phyloP scores from a whole-genome alignment of 2,797 vertebrate genomes.

The Heterohyrax brucei region DNA sequence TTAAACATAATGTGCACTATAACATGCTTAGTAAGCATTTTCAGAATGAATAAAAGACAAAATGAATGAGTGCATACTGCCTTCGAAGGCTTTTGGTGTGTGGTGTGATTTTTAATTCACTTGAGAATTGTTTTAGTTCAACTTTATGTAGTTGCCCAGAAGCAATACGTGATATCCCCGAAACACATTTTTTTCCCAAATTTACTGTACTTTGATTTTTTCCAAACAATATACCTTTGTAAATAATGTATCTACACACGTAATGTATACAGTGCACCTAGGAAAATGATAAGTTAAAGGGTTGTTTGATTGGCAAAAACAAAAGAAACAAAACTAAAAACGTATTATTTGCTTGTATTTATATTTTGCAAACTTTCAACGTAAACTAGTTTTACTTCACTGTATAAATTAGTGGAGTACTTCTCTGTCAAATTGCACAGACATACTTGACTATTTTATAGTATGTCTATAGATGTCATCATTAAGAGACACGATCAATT shows the following conservation, averaged over 20 bases:
- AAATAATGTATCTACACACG: no score
- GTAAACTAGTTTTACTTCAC: background rate
- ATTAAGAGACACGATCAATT: background rate
- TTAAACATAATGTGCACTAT: background rate
- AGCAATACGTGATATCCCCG: background rate
- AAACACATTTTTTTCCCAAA: background rate
- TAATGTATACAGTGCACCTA: no score
- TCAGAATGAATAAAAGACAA: background rate
- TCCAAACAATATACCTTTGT: no score
- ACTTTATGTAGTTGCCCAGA: background rate
- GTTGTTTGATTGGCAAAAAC: no score
- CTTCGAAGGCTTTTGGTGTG: background rate
- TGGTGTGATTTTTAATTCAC: background rate
- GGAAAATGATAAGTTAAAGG: no score
- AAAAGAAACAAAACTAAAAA: no score
- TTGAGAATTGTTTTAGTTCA: background rate
- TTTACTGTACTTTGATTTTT: background rate
- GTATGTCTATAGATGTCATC: background rate
- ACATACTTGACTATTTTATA: background rate
- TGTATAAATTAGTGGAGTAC: background rate
- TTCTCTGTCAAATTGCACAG: background rate
- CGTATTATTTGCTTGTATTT: background rate
- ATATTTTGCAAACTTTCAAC: background rate
- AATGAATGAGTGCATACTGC: background rate
- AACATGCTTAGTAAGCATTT: background rate